phyloP scores from a whole-genome alignment of 2,888 invertebrate species.

The Zygothrica quintamaculata region DNA sequence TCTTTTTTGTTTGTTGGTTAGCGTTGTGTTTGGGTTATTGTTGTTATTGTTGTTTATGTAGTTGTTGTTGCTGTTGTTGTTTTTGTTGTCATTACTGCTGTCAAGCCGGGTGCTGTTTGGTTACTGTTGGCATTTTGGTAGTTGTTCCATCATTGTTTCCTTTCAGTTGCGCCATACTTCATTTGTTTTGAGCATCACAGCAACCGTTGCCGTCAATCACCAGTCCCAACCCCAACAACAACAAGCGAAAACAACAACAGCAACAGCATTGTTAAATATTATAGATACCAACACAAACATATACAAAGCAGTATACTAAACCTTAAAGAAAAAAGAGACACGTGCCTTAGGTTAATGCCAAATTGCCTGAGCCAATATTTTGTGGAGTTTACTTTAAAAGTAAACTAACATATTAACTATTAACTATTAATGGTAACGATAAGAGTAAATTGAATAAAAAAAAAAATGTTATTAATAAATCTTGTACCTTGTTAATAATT shows the following conservation, averaged over 20 bases:
- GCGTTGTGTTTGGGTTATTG: neutral
- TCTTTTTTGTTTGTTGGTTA: slow-evolving; percentile 31
- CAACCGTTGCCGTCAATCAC: slow-evolving; percentile 49
- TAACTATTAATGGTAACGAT: too few species aligned
- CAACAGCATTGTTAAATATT: slow-evolving; percentile 6
- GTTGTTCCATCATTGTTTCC: slow-evolving; percentile 49
- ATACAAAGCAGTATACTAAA: slow-evolving; percentile 8
- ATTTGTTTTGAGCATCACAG: slow-evolving; percentile 31
- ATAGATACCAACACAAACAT: slow-evolving; percentile 4
- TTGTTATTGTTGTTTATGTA: too few species aligned
- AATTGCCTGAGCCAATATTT: too few species aligned
- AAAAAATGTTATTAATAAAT: too few species aligned
- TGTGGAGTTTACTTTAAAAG: too few species aligned
- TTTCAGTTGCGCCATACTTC: slow-evolving; percentile 35
- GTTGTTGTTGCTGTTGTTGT: slow-evolving; percentile 10
- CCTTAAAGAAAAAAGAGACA: slow-evolving; percentile 10
- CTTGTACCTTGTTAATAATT: too few species aligned
- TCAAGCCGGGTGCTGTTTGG: slow-evolving; percentile 37
- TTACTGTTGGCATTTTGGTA: slow-evolving; percentile 34
- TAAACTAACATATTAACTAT: too few species aligned
- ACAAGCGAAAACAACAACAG: slow-evolving; percentile 9
- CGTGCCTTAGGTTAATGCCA: too few species aligned
- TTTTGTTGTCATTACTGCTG: slow-evolving; percentile 32
- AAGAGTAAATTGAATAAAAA: too few species aligned
- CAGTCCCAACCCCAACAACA: slow-evolving; percentile 22